phyloP scores from a whole-genome alignment of 2,888 invertebrate species.

The Slavum lentiscoides region DNA sequence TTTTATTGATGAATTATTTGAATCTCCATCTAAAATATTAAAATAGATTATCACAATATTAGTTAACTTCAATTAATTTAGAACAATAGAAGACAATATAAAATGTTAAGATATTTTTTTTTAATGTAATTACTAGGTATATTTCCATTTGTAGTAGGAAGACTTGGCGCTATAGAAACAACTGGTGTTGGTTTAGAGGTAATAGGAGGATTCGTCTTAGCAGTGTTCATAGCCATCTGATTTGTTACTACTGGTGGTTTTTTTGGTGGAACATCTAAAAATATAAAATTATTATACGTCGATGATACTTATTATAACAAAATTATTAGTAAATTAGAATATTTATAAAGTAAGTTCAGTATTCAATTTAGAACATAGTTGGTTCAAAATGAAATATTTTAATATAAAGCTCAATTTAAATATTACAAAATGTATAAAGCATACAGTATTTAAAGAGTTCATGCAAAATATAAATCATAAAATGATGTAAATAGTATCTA shows the following conservation, averaged over 20 bases:
- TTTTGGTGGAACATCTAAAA: conserved; percentile 40
- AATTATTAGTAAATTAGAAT: neutral
- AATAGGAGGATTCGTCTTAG: conserved; percentile 30
- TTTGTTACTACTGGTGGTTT: conserved; percentile 37
- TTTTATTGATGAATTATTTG: conserved; percentile 29
- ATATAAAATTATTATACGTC: neutral
- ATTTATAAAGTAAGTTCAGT: neutral
- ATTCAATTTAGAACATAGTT: neutral
- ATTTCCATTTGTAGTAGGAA: conserved; percentile 49
- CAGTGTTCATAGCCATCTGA: conserved; percentile 14
- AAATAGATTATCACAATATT: neutral
- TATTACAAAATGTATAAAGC: neutral
- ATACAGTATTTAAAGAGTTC: neutral
- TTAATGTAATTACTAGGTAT: conserved; percentile 39
- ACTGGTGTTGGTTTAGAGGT: conserved; percentile 36
- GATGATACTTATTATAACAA: neutral
- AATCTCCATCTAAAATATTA: conserved; percentile 41
- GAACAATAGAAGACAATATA: too few relatives aligned
- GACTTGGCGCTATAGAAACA: conserved; percentile 35
- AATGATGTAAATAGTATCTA: neutral
- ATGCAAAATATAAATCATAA: neutral
- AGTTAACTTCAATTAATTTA: too few relatives aligned
- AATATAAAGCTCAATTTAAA: neutral
- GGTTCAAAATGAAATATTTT: neutral
- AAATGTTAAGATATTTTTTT: neutral